phyloP scores from a whole-genome alignment of 2,797 vertebrate genomes.

The Myotis daubentonii region DNA sequence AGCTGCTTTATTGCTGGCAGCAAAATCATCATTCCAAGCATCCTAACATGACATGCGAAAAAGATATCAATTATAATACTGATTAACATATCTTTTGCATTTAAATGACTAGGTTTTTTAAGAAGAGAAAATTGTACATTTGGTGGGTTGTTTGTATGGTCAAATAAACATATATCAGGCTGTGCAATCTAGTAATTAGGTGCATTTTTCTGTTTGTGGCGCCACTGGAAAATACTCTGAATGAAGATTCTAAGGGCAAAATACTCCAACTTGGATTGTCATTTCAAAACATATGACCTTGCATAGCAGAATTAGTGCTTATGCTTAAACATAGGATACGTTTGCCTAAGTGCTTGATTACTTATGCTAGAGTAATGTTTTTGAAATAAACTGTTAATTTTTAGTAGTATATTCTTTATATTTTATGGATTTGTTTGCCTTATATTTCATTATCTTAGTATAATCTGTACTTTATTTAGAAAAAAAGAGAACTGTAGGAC shows the following conservation, averaged over 20 bases:
- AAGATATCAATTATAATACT: slow-evolving; percentile 73
- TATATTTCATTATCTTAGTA: neutral
- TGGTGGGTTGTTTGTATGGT: slow-evolving; percentile 62
- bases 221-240: slow-evolving; percentile 49
- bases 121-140: slow-evolving; percentile 74
- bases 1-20: slow-evolving; percentile 52
- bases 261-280: neutral
- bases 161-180: slow-evolving; percentile 72
- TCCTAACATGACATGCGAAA: slow-evolving; percentile 67
- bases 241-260: slow-evolving; percentile 45
- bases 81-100: slow-evolving; percentile 76
- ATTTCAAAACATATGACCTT: slow-evolving; percentile 27
- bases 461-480: neutral
- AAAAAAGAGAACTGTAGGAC: neutral
- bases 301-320: neutral
- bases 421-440: neutral
- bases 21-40: slow-evolving; percentile 58
- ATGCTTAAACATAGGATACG: neutral
- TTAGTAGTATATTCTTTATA: neutral
- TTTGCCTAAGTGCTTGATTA: neutral
- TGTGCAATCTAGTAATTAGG: slow-evolving; percentile 71
- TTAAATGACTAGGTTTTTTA: slow-evolving; percentile 75
- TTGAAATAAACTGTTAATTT: slow-evolving; percentile 11
- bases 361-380: neutral
- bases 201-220: slow-evolving; percentile 70